Percentiles rank a stretch among this genome's conserved stretches.
Evolutionary conservation across 2,113 vertebrate genomes (phyloP).

Genomic region (Euleptes europaea): DNA sequence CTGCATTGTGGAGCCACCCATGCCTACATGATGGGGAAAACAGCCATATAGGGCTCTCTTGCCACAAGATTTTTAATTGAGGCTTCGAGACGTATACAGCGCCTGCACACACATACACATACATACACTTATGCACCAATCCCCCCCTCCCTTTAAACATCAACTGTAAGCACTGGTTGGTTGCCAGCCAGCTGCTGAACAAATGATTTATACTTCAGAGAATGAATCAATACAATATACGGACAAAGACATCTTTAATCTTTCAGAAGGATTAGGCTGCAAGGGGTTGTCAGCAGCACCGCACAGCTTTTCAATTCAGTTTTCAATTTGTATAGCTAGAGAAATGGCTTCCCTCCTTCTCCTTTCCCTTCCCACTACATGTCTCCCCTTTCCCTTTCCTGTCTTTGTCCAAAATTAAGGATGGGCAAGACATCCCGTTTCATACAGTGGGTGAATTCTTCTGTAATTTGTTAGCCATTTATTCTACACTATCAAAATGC

Average conservation of each 20-base stretch:
- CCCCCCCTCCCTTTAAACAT: background rate
- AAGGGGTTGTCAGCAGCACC: conserved; percentile 45
- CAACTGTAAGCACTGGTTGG: conserved; percentile 11
- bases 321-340: conserved; percentile 60
- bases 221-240: conserved; percentile 57
- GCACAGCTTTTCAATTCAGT: conserved; percentile 51
- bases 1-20: no score
- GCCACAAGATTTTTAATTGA: background rate
- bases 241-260: conserved; percentile 66
- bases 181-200: conserved; percentile 21
- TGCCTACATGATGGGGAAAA: background rate
- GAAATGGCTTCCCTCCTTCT: conserved; percentile 1
- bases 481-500: background rate
- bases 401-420: background rate
- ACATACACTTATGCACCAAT: background rate
- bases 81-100: background rate
- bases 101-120: background rate
- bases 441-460: background rate
- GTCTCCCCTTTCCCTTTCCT: background rate
- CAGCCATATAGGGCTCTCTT: background rate
- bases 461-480: background rate
- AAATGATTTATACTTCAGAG: conserved; percentile 62
- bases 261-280: conserved; percentile 60
- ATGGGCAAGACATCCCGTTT: conserved; percentile 26
- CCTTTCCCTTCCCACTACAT: background rate